phyloP scores from a whole-genome alignment of 2,113 vertebrate genomes.

The Anhinga rufa region DNA sequence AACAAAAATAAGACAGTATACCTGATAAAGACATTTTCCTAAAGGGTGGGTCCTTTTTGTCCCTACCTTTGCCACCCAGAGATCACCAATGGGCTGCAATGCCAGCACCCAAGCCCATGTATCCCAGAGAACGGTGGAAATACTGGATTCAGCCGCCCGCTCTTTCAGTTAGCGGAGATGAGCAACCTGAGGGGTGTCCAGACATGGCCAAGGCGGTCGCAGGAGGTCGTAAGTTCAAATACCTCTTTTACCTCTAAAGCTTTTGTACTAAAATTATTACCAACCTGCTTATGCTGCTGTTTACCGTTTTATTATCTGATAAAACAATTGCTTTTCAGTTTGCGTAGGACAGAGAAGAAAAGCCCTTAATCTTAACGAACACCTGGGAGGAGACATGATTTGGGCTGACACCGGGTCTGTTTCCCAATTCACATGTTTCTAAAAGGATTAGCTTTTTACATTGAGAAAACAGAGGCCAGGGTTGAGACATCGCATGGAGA shows the following conservation, averaged over 20 bases:
- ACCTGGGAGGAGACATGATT: background rate
- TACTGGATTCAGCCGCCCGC: fast-evolving
- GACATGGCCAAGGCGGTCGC: fast-evolving
- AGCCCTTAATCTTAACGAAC: background rate
- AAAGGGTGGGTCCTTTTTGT: background rate
- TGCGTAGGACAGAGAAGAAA: background rate
- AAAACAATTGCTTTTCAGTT: background rate
- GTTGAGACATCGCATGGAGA: background rate
- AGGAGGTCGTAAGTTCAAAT: background rate
- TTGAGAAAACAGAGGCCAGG: background rate
- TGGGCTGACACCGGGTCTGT: background rate
- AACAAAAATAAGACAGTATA: background rate
- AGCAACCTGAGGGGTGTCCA: background rate
- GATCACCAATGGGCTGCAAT: background rate
- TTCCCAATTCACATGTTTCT: constrained; percentile 25
- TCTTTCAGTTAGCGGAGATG: fast-evolving
- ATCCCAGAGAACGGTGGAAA: background rate
- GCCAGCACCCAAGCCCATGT: background rate
- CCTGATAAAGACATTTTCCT: background rate
- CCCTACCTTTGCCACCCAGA: background rate
- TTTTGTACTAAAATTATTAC: background rate
- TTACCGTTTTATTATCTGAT: background rate
- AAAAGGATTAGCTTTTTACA: constrained; percentile 37
- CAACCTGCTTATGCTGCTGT: background rate
- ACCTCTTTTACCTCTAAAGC: background rate